Base-by-base conservation (phyloP, 1,140 invertebrate genomes). In the Glossosoma conforme region DNA sequence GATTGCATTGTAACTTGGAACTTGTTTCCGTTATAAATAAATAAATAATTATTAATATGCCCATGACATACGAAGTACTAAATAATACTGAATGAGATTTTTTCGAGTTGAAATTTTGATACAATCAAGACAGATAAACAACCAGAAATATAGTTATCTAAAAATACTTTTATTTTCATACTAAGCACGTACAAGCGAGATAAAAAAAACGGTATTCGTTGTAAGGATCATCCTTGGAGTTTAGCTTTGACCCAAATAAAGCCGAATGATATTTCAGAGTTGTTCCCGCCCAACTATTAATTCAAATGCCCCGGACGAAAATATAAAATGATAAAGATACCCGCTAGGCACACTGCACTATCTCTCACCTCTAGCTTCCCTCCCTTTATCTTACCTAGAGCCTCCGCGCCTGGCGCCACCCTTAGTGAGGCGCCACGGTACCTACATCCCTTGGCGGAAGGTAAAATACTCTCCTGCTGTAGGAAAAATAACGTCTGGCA, bases 351-450 rank as follows among this genome's bases (percentile, higher is more conserved):
- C 41, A 44, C 45, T 58, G 56, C 56, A 58, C 56, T 58, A 54
- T 58, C 54, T 56, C 55, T 58, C 56, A 58, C 56, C 56, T 58
- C 38, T 42, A 56, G 44, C 48, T 52, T 52, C 48, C 54, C 40
- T 52, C 49, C 48, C 54, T 56, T 56, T 56, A 56, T 56, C 54
- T 58, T 57, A 57, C 49, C 55, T 57, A 48, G 32, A 11, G 32
- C 15, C 32, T 15, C 20, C 18, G 22, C 46, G 20, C 5, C 13
- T 6, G 14, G 11, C 25, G 13, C 36, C 3, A 35, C 37, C 44
- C 17, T 13, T 38, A 36, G 19, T 43, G n/a, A 50, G 55, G 55
- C 55, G 55, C 55, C 55, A 57, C 32, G 35, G 44, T 52, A 57
- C 55, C 55, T 57, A 57, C 37, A 42, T 49, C 50, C 45, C 50